phyloP scores from a whole-genome alignment of 2,797 vertebrate genomes.

The Macroramphosus scolopax region DNA sequence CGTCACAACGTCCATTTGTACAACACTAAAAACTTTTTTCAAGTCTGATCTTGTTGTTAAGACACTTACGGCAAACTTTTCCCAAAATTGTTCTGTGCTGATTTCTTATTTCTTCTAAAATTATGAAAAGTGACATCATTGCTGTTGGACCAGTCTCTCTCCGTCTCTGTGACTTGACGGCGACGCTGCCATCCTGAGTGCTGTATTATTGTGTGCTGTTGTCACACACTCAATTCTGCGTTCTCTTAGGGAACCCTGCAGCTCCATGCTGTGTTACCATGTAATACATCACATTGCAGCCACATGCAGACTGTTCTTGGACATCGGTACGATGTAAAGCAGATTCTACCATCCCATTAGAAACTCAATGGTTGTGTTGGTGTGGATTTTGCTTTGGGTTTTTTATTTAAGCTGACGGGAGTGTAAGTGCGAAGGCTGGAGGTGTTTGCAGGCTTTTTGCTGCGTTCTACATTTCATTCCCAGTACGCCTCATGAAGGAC shows the following conservation, averaged over 20 bases:
- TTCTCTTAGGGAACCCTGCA: slow-evolving; percentile 31
- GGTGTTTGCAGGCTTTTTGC: slow-evolving; percentile 53
- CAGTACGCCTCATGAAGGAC: slow-evolving; percentile 49
- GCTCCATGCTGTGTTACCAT: slow-evolving; percentile 63
- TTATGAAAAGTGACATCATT: not conserved
- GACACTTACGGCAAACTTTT: slow-evolving; percentile 5
- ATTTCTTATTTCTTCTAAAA: not conserved
- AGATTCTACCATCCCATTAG: slow-evolving; percentile 31
- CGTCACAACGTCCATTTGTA: slow-evolving; percentile 13
- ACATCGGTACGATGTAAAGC: slow-evolving; percentile 33
- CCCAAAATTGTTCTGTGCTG: not conserved
- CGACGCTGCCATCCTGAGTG: slow-evolving; percentile 43
- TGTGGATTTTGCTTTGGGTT: slow-evolving; percentile 11
- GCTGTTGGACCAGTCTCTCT: slow-evolving; percentile 10
- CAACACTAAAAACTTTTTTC: slow-evolving; percentile 11
- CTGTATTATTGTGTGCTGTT: slow-evolving; percentile 41
- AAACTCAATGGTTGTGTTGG: slow-evolving; percentile 33
- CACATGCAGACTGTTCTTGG: slow-evolving; percentile 35
- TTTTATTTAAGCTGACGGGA: slow-evolving; percentile 22
- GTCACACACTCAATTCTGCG: slow-evolving; percentile 25
- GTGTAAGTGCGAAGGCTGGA: slow-evolving; percentile 42
- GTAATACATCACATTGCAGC: slow-evolving; percentile 54
- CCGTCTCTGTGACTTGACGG: not conserved
- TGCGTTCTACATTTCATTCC: slow-evolving; percentile 67
- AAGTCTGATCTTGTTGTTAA: slow-evolving; percentile 4